Base-by-base conservation (phyloP, 2,888 invertebrate species). In the Drosophila ochracea region DNA sequence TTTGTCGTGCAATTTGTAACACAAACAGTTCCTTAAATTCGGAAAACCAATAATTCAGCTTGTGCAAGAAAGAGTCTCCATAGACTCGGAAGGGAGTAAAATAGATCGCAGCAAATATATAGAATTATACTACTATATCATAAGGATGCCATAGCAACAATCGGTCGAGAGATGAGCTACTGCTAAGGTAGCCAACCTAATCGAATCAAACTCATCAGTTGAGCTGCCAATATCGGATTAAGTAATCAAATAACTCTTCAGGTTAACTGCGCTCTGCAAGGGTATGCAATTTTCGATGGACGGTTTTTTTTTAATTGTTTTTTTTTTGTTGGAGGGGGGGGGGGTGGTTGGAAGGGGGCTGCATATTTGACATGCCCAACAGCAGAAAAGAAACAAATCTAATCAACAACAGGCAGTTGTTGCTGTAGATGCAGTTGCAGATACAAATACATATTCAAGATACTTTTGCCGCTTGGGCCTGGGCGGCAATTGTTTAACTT, bases 401-500 rank as follows among this genome's bases (percentile, higher is more conserved):
- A 39, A 21, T 49, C 60, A 49, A 53, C 59, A 37, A 49, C 35
- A 4, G 52, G 33, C 66, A 68, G 62, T 53, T 47, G 64, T 54
- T 43, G 31, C 43, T 30, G 58, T 58, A 16, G 58, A 58, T 58
- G 58, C 74, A 70, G 59, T 53, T 69, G 35, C 76, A 78, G 70
- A 66, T 68, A 59, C 68, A 75, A 62, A 55, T 63, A 65, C 21
- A 39, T 59, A 43, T 47, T 30, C n/a, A 25, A 71, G 62, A 62
- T 47, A 71, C 69, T 57, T 62, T 68, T 39, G 28, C 50, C 16
- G 28, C 47, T 59, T 66, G 35, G 71, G 64, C 58, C 60, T 73
- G 73, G 63, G 67, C 69, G 69, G 73, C 69, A 80, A 79, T 80
- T 80, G 79, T 80, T 79, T 52, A 39, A 52, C n/a, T 62, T 50